Evolutionary conservation across 2,113 vertebrate species (phyloP).

Genomic region (Aleadryas rufinucha): DNA sequence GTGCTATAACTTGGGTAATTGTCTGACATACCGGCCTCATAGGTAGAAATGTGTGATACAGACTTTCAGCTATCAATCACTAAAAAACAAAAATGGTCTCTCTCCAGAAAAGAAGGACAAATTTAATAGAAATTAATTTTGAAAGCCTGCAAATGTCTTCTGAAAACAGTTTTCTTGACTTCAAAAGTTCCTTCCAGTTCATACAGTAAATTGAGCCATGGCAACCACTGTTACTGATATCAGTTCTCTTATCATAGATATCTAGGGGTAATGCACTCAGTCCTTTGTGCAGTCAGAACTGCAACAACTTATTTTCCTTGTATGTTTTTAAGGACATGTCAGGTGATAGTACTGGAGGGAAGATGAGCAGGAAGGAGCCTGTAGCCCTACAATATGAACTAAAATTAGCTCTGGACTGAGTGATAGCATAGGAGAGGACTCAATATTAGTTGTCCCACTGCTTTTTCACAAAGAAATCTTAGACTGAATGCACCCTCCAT

Average conservation of each 20-base stretch:
- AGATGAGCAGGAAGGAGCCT: not conserved
- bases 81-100: not conserved
- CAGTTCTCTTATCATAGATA: not conserved
- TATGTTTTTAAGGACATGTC: not conserved
- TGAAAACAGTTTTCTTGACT: not conserved
- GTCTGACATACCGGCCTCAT: not conserved
- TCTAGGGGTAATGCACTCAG: not conserved
- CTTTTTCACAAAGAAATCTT: not conserved
- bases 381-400: not conserved
- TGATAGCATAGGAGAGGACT: not conserved
- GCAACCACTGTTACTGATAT: not conserved
- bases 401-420: not conserved
- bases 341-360: not conserved
- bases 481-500: not conserved
- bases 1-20: not conserved
- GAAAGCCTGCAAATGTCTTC: not conserved
- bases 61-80: not conserved
- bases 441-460: not conserved
- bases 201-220: rapidly evolving
- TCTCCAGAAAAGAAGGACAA: not conserved
- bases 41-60: not conserved
- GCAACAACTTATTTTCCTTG: not conserved
- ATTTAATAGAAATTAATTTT: not conserved
- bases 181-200: not conserved
- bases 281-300: not conserved